phyloP scores from a whole-genome alignment of 2,797 vertebrate species.

The Lutjanus argentimaculatus region DNA sequence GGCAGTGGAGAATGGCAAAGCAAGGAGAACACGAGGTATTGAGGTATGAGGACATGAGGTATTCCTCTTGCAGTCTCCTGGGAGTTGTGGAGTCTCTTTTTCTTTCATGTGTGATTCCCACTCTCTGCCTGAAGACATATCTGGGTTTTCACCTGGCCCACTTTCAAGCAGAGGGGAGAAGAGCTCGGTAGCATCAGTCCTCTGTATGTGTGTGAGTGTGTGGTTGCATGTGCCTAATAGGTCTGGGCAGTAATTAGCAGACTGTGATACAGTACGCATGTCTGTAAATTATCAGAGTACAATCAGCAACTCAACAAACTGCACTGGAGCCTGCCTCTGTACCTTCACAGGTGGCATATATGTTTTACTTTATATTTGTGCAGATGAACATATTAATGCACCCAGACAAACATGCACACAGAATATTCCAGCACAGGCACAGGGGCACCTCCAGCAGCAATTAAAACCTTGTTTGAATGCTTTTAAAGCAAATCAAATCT shows the following conservation, averaged over 20 bases:
- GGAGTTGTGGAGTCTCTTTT: slow-evolving; percentile 21
- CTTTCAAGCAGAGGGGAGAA: slow-evolving; percentile 41
- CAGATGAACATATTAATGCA: neutral
- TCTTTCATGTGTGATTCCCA: slow-evolving; percentile 24
- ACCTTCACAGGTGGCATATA: too few species aligned
- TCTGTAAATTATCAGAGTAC: slow-evolving; percentile 36
- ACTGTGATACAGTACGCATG: slow-evolving; percentile 15
- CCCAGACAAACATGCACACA: neutral
- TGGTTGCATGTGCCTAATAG: slow-evolving; percentile 22
- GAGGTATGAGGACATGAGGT: neutral
- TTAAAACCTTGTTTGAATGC: neutral
- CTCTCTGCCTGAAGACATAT: slow-evolving; percentile 47
- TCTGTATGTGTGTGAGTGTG: neutral
- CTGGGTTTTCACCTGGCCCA: slow-evolving; percentile 65
- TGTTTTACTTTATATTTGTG: neutral
- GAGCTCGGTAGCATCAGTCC: slow-evolving; percentile 28
- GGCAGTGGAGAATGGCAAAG: slow-evolving; percentile 8
- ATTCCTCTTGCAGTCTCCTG: slow-evolving; percentile 20
- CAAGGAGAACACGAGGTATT: slow-evolving; percentile 16
- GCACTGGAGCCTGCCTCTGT: slow-evolving; percentile 1
- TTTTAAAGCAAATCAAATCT: neutral
- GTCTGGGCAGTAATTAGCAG: slow-evolving; percentile 30
- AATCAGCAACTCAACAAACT: slow-evolving; percentile 34
- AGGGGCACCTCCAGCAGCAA: neutral
- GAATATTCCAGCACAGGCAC: neutral